These are phyloP conservation scores for Hoplias malabaricus DNA, from an alignment of 2,113 vertebrate genomes.

Conservation along the genomic window DNA sequence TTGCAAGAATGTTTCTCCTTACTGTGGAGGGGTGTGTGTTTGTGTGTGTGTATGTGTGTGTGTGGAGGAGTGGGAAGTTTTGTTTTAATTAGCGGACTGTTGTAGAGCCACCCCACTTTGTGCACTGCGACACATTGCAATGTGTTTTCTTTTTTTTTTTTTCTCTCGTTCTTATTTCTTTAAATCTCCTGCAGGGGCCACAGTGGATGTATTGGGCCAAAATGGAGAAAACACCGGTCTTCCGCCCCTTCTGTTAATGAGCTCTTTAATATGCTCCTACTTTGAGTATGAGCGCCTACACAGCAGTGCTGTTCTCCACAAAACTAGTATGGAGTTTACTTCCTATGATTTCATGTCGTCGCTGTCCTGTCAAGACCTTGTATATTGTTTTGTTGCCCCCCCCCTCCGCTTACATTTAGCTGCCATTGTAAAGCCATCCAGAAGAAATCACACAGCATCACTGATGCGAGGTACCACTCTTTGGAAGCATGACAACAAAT, in stretches of 20 bases:
- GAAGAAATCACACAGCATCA: neutral
- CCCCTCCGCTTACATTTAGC: neutral
- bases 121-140: constrained; percentile 63
- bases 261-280: neutral
- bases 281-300: neutral
- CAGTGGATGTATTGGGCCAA: constrained; percentile 13
- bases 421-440: neutral
- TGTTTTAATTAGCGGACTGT: constrained; percentile 6
- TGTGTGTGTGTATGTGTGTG: neutral
- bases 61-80: neutral
- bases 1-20: constrained; percentile 46
- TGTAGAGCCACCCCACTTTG: constrained; percentile 50
- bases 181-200: neutral
- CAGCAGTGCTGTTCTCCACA: neutral
- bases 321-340: neutral
- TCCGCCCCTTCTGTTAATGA: constrained; percentile 52
- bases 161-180: constrained; percentile 20
- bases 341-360: neutral
- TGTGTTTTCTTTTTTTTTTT: constrained; percentile 36
- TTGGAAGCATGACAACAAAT: too few relatives aligned
- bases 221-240: constrained; percentile 63
- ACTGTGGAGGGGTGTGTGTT: constrained; percentile 5
- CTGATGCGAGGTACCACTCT: too few relatives aligned
- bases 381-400: neutral
- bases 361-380: neutral